A percentile compares a stretch with the other conserved stretches of the same genome.
These are phyloP conservation scores for Cercocebus atys DNA, from an alignment of 2,113 vertebrate genomes.

Conservation along the genomic window DNA sequence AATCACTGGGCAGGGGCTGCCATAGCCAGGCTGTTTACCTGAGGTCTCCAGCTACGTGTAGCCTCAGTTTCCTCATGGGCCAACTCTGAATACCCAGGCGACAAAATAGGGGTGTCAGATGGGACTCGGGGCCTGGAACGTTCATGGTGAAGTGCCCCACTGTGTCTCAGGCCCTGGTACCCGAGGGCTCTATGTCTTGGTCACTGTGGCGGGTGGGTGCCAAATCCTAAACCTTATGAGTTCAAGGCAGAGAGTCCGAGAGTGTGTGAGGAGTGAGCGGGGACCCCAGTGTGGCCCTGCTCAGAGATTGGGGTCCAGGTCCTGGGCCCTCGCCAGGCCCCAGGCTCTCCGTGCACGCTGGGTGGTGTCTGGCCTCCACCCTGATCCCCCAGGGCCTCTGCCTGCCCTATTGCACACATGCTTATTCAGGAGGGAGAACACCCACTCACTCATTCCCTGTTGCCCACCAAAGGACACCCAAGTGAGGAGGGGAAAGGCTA, in stretches of 20 bases:
- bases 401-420: rapidly evolving
- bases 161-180: rapidly evolving
- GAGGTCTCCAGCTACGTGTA: rapidly evolving
- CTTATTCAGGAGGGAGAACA: too few relatives aligned
- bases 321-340: background rate
- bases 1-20: background rate
- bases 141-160: rapidly evolving
- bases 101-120: too few relatives aligned
- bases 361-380: background rate
- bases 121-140: rapidly evolving
- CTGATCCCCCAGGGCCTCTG: background rate
- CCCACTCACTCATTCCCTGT: too few relatives aligned
- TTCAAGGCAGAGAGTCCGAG: background rate
- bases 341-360: rapidly evolving
- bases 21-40: background rate
- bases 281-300: background rate
- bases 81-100: background rate
- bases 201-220: rapidly evolving
- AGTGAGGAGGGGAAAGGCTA: background rate
- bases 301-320: too few relatives aligned
- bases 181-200: background rate
- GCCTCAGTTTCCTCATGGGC: background rate
- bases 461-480: background rate
- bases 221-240: background rate
- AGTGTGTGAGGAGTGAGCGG: background rate